These are phyloP conservation scores for Terrapene triunguis DNA, from an alignment of 2,113 vertebrate genomes.

Conservation along the genomic window DNA sequence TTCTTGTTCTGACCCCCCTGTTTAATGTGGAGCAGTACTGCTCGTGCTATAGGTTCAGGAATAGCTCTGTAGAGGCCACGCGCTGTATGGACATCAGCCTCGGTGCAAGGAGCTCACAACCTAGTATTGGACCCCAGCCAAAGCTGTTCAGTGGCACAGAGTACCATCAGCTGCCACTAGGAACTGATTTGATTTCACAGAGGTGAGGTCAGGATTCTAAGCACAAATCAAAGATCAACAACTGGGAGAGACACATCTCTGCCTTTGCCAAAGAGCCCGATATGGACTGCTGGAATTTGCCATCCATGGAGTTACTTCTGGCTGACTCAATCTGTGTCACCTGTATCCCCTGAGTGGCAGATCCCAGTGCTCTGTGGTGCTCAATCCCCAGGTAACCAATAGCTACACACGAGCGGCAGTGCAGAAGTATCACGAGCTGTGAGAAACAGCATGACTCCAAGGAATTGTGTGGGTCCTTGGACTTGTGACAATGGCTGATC, in stretches of 20 bases:
- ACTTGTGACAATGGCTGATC: background rate
- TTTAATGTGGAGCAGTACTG: background rate
- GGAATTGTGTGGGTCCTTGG: rapidly evolving
- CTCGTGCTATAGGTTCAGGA: background rate
- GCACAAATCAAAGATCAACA: background rate
- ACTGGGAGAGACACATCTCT: background rate
- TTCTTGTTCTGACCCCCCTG: background rate
- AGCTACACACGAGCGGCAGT: background rate
- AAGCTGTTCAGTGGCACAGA: too few species aligned
- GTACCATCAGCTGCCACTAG: background rate
- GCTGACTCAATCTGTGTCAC: background rate
- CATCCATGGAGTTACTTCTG: background rate
- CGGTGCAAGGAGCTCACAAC: background rate
- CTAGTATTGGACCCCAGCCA: background rate
- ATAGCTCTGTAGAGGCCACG: background rate
- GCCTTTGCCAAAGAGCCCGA: background rate
- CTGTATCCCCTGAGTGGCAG: background rate
- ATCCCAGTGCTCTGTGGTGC: background rate
- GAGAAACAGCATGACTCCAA: background rate
- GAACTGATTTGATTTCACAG: background rate
- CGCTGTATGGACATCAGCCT: background rate
- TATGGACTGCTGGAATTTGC: background rate
- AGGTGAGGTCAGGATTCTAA: background rate
- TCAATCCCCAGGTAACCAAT: background rate
- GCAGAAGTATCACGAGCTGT: rapidly evolving